These are phyloP conservation scores for Trichonephila clavipes DNA, from an alignment of 1,140 invertebrate genomes.

Conservation along the genomic window DNA sequence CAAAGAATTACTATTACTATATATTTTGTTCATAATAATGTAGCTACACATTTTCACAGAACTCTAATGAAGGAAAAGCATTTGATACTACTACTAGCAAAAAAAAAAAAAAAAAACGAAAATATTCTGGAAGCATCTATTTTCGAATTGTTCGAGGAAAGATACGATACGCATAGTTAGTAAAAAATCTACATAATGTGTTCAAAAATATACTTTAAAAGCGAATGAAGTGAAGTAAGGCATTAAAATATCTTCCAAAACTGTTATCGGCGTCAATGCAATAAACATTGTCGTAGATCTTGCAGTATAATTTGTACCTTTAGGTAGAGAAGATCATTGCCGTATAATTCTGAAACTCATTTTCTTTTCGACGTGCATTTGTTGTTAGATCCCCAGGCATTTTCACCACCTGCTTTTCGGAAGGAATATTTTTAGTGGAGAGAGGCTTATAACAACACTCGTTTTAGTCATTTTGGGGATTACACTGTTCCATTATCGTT, in stretches of 20 bases:
- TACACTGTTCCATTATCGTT: conserved; percentile 55
- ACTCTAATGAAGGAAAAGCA: background rate
- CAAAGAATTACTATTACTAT: background rate
- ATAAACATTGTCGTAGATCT: conserved; percentile 61
- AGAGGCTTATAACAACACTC: conserved; percentile 59
- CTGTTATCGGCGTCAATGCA: conserved; percentile 37
- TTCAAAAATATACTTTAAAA: conserved; percentile 39
- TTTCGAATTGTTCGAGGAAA: background rate
- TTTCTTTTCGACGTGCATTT: conserved; percentile 42
- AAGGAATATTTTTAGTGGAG: conserved; percentile 58
- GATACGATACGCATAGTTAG: background rate
- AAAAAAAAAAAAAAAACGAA: background rate
- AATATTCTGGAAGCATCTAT: background rate
- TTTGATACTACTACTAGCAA: background rate
- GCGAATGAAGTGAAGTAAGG: conserved; percentile 23
- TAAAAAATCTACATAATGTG: conserved; percentile 23
- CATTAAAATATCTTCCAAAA: conserved; percentile 33
- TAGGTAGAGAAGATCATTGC: conserved; percentile 33
- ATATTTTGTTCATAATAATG: background rate
- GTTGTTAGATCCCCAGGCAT: conserved; percentile 51
- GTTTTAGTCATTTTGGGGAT: conserved; percentile 49
- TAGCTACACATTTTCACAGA: background rate
- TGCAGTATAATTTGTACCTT: conserved; percentile 45
- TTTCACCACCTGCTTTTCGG: conserved; percentile 56
- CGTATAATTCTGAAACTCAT: conserved; percentile 62